Evolutionary conservation across 1,140 invertebrate genomes (phyloP).

Genomic region (Drosophila hydei): DNA sequence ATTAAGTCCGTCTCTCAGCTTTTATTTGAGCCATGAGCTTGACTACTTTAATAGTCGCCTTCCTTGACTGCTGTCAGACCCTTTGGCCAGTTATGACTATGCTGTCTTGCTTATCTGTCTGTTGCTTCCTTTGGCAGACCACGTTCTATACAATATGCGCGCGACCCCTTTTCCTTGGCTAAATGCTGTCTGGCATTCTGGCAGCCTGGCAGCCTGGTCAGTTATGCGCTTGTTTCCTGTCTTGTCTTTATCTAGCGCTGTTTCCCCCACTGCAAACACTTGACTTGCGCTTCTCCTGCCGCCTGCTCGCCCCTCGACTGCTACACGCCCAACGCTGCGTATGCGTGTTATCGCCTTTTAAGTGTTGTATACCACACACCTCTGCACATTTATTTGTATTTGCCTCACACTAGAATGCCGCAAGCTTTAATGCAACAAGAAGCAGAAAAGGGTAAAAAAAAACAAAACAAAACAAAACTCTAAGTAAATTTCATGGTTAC

Average conservation of each 20-base stretch:
- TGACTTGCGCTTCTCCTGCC: not conserved
- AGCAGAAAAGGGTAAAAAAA: not conserved
- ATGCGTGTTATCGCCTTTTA: slow-evolving; percentile 59
- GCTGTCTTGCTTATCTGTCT: slow-evolving; percentile 25
- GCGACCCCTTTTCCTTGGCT: slow-evolving; percentile 17
- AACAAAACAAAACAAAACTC: slow-evolving; percentile 24
- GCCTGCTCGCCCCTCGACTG: not conserved
- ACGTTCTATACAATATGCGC: slow-evolving; percentile 42
- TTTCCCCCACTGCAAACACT: slow-evolving; percentile 12
- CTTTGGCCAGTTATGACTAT: slow-evolving; percentile 36
- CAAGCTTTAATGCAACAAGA: slow-evolving; percentile 21
- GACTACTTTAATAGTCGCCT: slow-evolving; percentile 14
- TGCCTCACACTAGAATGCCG: slow-evolving; percentile 60
- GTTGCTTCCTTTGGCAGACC: slow-evolving; percentile 23
- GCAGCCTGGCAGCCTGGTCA: slow-evolving; percentile 39
- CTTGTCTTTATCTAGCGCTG: slow-evolving; percentile 41
- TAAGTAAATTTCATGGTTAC: slow-evolving; percentile 70
- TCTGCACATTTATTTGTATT: slow-evolving; percentile 54
- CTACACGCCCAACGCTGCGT: slow-evolving; percentile 37
- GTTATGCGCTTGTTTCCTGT: slow-evolving; percentile 44
- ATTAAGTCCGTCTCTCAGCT: not conserved
- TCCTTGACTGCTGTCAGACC: not conserved
- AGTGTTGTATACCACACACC: slow-evolving; percentile 61
- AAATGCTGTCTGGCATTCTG: slow-evolving; percentile 28
- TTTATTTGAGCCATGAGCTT: slow-evolving; percentile 3